These are phyloP conservation scores for Thymelicus sylvestris DNA, from an alignment of 2,888 invertebrate genomes.

Conservation along the genomic window DNA sequence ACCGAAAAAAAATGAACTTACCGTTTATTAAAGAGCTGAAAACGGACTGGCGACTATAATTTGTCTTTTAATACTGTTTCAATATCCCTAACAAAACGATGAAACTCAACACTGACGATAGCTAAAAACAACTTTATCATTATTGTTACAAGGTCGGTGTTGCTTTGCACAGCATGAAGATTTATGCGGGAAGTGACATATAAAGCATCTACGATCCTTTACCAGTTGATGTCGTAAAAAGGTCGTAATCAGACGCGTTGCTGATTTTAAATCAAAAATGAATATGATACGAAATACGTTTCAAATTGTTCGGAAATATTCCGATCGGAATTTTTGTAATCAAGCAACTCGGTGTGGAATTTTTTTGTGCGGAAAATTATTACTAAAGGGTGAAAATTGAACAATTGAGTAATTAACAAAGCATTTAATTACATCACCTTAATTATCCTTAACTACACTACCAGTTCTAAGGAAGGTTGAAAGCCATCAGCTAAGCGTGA, in stretches of 20 bases:
- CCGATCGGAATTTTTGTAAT: constrained; percentile 5
- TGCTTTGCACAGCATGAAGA: background rate
- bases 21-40: constrained; percentile 36
- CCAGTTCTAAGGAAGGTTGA: too few species aligned
- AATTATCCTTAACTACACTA: too few species aligned
- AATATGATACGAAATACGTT: constrained; percentile 27
- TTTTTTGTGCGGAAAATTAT: background rate
- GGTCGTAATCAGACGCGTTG: constrained; percentile 32
- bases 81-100: background rate
- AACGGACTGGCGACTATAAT: constrained; percentile 33
- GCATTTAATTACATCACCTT: too few species aligned
- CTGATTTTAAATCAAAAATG: constrained; percentile 34
- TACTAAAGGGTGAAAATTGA: background rate
- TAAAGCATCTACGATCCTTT: constrained; percentile 6
- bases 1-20: constrained; percentile 26
- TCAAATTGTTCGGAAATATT: constrained; percentile 23
- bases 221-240: constrained; percentile 33
- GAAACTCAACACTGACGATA: background rate
- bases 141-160: background rate
- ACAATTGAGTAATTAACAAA: background rate
- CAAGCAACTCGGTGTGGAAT: background rate
- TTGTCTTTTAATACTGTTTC: constrained; percentile 30
- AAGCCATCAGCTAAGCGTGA: too few species aligned
- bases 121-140: background rate
- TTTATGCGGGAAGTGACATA: background rate